These are phyloP conservation scores for Dusona sp. DNA, from an alignment of 2,888 invertebrate species.

Conservation along the genomic window DNA sequence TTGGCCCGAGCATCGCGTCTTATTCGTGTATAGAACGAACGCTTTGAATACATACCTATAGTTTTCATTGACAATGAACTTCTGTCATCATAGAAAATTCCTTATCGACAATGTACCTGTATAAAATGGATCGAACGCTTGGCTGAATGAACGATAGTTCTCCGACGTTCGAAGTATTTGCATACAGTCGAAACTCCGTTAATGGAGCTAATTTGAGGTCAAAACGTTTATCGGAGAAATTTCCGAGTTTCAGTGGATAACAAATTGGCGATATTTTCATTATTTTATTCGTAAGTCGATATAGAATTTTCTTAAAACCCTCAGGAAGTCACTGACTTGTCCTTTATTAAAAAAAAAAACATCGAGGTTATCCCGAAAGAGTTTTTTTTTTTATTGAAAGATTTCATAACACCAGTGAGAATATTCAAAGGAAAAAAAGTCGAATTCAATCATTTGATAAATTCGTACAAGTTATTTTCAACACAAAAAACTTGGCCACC, in stretches of 20 bases:
- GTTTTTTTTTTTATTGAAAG: not conserved
- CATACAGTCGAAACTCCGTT: slow-evolving; percentile 20
- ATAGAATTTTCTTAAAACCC: not conserved
- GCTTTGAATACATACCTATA: slow-evolving; percentile 27
- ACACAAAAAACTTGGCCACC: not conserved
- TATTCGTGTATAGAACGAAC: slow-evolving; percentile 28
- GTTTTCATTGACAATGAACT: slow-evolving; percentile 64
- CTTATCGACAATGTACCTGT: slow-evolving; percentile 29
- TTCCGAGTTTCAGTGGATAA: not conserved
- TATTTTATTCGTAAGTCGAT: not conserved
- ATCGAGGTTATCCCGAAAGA: not conserved
- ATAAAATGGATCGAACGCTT: slow-evolving; percentile 26
- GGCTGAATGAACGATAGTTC: slow-evolving; percentile 52
- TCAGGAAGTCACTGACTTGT: not conserved
- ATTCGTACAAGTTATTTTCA: not conserved
- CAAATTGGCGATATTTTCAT: not conserved
- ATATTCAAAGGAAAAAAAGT: not conserved
- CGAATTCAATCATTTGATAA: not conserved
- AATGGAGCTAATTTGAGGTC: not conserved
- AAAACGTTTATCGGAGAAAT: not conserved
- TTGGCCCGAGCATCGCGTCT: slow-evolving; percentile 38
- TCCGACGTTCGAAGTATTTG: not conserved
- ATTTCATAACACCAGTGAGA: not conserved
- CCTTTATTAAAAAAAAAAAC: not conserved
- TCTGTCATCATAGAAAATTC: slow-evolving; percentile 48